phyloP scores from a whole-genome alignment of 2,797 vertebrate genomes.

The Notolepis coatsorum region DNA sequence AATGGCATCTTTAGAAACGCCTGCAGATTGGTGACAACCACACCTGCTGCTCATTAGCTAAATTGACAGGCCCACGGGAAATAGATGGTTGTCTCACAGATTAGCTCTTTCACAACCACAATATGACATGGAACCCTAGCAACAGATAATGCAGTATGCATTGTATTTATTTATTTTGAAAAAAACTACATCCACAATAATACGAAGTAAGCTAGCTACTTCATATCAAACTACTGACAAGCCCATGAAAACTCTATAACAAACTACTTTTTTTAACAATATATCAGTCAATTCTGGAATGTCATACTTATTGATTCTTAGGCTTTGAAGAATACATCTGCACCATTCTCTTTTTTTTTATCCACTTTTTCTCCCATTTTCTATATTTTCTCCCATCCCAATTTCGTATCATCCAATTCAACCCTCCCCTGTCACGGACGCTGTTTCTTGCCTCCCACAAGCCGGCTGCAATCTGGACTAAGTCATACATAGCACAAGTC shows the following conservation, averaged over 20 bases:
- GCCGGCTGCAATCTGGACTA: no score
- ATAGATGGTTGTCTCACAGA: not conserved
- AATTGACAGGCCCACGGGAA: not conserved
- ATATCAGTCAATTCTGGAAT: conserved; percentile 8
- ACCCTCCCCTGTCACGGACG: no score
- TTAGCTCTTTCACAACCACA: not conserved
- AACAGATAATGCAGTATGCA: not conserved
- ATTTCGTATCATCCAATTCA: no score
- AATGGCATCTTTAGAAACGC: no score
- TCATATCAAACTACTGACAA: conserved; percentile 7
- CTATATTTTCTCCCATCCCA: no score
- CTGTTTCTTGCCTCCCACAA: no score
- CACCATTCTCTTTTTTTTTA: conserved; percentile 20
- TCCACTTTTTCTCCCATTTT: no score
- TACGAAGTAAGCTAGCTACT: not conserved
- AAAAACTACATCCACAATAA: not conserved
- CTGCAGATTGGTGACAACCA: not conserved
- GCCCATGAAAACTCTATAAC: not conserved
- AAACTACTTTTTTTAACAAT: no score
- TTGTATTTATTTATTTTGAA: not conserved
- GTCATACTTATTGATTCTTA: conserved; percentile 13
- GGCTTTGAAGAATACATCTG: conserved; percentile 7
- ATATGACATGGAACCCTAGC: not conserved
- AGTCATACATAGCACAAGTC: no score
- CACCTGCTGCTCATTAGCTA: not conserved